Evolutionary conservation across 1,140 invertebrate species (phyloP), one percentile per base, ranked within the genome.

Genomic region (Reticulitermes speratus): DNA sequence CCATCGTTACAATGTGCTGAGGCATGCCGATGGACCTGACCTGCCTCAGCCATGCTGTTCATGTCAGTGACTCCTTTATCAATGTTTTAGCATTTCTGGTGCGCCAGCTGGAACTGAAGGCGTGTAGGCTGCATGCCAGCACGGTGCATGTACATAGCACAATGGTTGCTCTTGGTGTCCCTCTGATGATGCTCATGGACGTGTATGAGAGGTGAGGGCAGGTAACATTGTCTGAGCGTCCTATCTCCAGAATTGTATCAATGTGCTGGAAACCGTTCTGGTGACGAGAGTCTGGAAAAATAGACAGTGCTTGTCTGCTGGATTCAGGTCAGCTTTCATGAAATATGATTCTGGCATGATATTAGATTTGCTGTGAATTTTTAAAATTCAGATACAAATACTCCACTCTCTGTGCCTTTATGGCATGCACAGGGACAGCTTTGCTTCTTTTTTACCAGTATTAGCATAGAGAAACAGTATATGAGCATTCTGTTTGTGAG

Each of bases 31-130:
- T 8, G 2, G 14, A 25, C 2, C 3, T 30, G 9, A 38, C 75
- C n/a, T 69, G 19, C n/a, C 83, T 86, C 86, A 82, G 45, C 85
- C 19, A 85, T 84, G 30, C 44, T 25, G 30, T 84, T 9, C 55
- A 44, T 83, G 84, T 65, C 48, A 8, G 55, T 19, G 38, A 86
- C 88, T 88, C 86, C 9, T 0, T 48, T 12, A 16, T 55, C 3
- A 55, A 55, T 55, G 52, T 92, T 92, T 59, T 88, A 94, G 95
- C 95, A 87, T 96, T 95, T 88, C 91, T 97, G 25, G 93, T 96
- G 21, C 94, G 94, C 86, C 95, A 96, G 90, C 90, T 97, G 87
- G 96, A 96, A 92, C 93, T 95, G 87, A 92, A 95, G 88, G 94
- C 94, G 86, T 96, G 95, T 88, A 94, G 94, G 89, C 90, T 96